A percentile compares a stretch with the other conserved stretches of the same genome.
Evolutionary conservation across 2,113 vertebrate species (phyloP).

Genomic region (Cercopithecus mona): DNA sequence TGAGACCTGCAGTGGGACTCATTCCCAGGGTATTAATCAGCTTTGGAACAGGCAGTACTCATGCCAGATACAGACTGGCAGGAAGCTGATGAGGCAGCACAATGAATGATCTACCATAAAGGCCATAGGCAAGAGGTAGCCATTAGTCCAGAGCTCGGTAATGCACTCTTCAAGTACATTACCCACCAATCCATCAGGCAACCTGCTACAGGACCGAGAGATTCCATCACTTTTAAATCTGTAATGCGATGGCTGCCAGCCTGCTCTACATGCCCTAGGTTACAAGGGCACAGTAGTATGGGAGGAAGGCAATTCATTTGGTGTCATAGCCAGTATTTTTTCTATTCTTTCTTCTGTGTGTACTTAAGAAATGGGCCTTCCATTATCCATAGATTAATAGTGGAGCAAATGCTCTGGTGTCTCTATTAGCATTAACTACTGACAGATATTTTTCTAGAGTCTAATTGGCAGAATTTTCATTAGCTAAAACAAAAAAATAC

Average conservation of each 20-base stretch:
- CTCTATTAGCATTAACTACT: constrained; percentile 80
- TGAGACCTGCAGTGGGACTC: constrained; percentile 4
- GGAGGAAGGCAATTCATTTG: constrained; percentile 85
- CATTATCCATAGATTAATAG: constrained; percentile 86
- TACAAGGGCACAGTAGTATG: constrained; percentile 89
- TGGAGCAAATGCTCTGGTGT: constrained; percentile 79
- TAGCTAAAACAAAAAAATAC: constrained; percentile 66
- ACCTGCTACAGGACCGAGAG: constrained; percentile 90
- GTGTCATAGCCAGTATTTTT: constrained; percentile 87
- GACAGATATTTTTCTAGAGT: constrained; percentile 69
- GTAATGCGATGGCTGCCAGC: constrained; percentile 92
- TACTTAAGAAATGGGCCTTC: constrained; percentile 85
- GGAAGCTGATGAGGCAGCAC: constrained; percentile 89
- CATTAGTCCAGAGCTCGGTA: constrained; percentile 95
- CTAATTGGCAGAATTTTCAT: constrained; percentile 69
- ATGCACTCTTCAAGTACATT: constrained; percentile 96
- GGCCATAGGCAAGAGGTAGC: constrained; percentile 94
- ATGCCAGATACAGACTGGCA: constrained; percentile 86
- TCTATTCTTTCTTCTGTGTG: constrained; percentile 84
- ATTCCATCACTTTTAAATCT: constrained; percentile 95
- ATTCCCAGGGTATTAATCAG: constrained; percentile 71
- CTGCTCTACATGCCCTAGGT: constrained; percentile 95
- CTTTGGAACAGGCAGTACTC: constrained; percentile 66
- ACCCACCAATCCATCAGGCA: constrained; percentile 99
- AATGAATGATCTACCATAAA: constrained; percentile 95